Conservation (phyloP, 2,888 invertebrate genomes). For the Heliconius hortense region DNA sequence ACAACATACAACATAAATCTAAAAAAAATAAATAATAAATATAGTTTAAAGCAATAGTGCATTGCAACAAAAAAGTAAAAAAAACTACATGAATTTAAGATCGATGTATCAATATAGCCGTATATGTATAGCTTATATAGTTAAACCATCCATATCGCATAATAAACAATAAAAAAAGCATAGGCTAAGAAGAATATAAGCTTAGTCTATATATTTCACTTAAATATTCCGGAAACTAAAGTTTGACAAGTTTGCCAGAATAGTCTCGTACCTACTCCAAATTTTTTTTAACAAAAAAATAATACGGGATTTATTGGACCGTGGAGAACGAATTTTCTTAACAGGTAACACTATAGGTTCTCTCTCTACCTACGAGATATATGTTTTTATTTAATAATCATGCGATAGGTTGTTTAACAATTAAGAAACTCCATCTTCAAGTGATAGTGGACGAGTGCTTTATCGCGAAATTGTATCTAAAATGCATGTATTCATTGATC, state of each 20-base stretch:
- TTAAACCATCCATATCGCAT: not conserved
- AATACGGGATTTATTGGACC: not conserved
- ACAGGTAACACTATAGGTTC: not conserved
- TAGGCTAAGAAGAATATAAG: no score
- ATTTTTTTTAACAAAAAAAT: no score
- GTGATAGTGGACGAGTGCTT: not conserved
- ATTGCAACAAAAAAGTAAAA: no score
- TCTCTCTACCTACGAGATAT: not conserved
- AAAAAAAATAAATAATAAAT: no score
- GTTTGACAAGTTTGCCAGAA: no score
- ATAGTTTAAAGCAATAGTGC: no score
- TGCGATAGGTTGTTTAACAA: not conserved
- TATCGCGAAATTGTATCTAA: no score
- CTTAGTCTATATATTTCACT: no score
- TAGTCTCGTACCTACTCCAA: no score
- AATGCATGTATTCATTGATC: not conserved
- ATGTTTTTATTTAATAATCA: not conserved
- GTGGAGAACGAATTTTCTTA: not conserved
- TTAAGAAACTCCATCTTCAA: not conserved
- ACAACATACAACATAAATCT: no score
- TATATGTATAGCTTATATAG: not conserved
- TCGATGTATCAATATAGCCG: not conserved
- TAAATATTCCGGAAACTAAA: no score
- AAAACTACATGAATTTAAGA: not conserved
- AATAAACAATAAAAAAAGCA: not conserved